Evolutionary conservation across 2,888 invertebrate genomes (phyloP), one percentile per base, ranked within the genome.

Genomic region (Entomobrya multifasciata): DNA sequence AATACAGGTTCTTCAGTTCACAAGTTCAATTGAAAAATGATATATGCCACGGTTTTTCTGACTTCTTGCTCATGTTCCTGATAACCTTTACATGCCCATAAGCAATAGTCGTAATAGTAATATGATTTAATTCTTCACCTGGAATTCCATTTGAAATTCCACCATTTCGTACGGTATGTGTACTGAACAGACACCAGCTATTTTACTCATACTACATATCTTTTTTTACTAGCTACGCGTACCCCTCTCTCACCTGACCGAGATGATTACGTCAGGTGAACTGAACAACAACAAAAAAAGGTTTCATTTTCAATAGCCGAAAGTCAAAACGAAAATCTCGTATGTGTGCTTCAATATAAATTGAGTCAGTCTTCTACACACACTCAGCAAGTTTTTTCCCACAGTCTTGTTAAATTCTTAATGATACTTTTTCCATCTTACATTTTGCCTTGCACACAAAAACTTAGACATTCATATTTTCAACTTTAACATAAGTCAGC

Each of bases 331-430:
- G n/a, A n/a, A n/a, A n/a, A n/a, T n/a, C n/a, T n/a, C n/a, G n/a
- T n/a, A n/a, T n/a, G n/a, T n/a, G n/a, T n/a, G n/a, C n/a, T n/a
- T n/a, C n/a, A n/a, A n/a, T n/a, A n/a, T n/a, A n/a, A n/a, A 17
- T 4, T 20, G 10, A 36, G 55, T 25, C 20, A 17, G n/a, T 49
- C 36, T 20, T 25, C 2, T 47, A n/a, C n/a, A n/a, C n/a, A n/a
- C n/a, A n/a, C n/a, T 65, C 27, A 60, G 84, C 81, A 88, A 86
- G 49, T 88, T n/a, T 82, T 87, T 90, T 90, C 90, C 90, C 90
- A 90, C 90, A 89, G 84, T 90, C 87, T 89, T 86, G 87, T 87
- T 90, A 87, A 89, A 90, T 89, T 89, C 88, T 89, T 90, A 70
- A 88, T 89, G 88, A 65, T 81, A 72, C 88, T 88, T 89, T 90